Conservation (phyloP, 2,113 vertebrate genomes). For the Anser cygnoides region DNA sequence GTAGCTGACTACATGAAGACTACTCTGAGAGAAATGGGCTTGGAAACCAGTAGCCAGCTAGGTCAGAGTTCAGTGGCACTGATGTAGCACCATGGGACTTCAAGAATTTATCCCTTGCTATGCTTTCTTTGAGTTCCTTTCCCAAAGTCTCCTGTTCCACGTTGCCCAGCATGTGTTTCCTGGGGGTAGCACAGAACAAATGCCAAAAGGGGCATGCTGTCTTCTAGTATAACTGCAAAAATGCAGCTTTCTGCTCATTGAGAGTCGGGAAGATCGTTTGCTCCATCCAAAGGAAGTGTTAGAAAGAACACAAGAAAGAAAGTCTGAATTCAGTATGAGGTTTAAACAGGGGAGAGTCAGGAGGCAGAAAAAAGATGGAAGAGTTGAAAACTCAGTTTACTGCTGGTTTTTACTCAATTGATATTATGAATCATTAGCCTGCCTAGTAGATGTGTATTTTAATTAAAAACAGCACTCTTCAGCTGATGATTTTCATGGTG, state of each 20-base stretch:
- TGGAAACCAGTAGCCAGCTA: background rate
- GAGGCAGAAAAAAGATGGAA: background rate
- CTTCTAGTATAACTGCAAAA: background rate
- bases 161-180: rapidly evolving
- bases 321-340: background rate
- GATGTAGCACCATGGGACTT: background rate
- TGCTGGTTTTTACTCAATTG: background rate
- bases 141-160: background rate
- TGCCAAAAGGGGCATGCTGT: background rate
- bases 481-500: background rate
- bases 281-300: background rate
- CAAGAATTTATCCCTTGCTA: background rate
- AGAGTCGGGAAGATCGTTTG: background rate
- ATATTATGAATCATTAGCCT: background rate
- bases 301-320: background rate
- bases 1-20: background rate
- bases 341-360: background rate
- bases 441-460: background rate
- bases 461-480: background rate
- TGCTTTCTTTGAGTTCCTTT: background rate
- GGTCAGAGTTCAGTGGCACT: background rate
- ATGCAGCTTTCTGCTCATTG: background rate
- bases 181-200: background rate
- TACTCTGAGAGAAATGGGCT: background rate
- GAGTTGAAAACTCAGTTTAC: background rate